phyloP scores from a whole-genome alignment of 2,888 invertebrate genomes.

The Philonicus albiceps region DNA sequence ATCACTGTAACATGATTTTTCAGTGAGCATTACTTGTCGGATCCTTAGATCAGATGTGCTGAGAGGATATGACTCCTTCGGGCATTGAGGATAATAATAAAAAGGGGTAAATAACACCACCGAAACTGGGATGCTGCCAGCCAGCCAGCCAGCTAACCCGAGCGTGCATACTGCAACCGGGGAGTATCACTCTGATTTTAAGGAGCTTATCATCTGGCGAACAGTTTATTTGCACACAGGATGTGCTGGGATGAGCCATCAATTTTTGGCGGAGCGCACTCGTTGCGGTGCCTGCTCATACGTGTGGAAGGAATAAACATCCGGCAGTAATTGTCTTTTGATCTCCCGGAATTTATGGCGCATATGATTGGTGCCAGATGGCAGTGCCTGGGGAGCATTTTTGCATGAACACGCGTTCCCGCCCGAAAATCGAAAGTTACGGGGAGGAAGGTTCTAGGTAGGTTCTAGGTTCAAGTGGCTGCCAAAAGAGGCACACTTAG shows the following conservation, averaged over 20 bases:
- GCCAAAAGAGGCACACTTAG: no score
- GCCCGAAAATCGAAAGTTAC: background rate
- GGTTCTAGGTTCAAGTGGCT: no score
- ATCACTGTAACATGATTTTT: slow-evolving; percentile 31
- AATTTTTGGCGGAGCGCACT: slow-evolving; percentile 18
- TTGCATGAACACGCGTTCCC: background rate
- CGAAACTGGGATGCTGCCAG: background rate
- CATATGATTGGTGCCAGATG: background rate
- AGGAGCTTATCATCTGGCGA: slow-evolving; percentile 30
- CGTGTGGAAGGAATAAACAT: slow-evolving; percentile 36
- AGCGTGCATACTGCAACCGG: background rate
- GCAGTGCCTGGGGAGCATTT: background rate
- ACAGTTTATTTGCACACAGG: slow-evolving; percentile 22
- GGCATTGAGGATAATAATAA: slow-evolving; percentile 28
- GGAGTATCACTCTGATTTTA: slow-evolving; percentile 25
- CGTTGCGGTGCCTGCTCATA: background rate
- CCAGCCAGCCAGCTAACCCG: background rate
- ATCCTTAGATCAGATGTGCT: slow-evolving; percentile 39
- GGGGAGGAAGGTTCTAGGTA: no score
- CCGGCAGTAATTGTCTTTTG: slow-evolving; percentile 38
- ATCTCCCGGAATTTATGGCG: slow-evolving; percentile 8
- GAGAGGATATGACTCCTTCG: slow-evolving; percentile 35
- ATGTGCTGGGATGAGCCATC: slow-evolving; percentile 21
- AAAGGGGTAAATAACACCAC: slow-evolving; percentile 31
- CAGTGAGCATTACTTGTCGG: slow-evolving; percentile 38